Evolutionary conservation across 2,888 invertebrate species (phyloP).

Genomic region (Drosophila seclusa): DNA sequence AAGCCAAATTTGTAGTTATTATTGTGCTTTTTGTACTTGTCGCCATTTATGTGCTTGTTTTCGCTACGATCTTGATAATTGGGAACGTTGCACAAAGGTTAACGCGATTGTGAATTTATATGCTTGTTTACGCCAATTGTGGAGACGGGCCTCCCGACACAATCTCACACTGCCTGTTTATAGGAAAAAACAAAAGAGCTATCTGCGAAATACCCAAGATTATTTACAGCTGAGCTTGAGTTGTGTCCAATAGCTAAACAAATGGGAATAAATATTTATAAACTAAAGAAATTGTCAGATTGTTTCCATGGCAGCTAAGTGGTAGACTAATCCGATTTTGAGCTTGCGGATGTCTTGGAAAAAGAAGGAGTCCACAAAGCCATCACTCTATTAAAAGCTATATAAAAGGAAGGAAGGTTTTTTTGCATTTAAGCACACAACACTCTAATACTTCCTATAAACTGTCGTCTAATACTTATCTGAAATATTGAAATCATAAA

Average conservation of each 20-base stretch:
- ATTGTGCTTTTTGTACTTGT: conserved; percentile 22
- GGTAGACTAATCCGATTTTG: not conserved
- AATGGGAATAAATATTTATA: not conserved
- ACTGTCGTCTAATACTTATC: not conserved
- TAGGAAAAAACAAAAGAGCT: not conserved
- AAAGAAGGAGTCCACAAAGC: rapidly evolving
- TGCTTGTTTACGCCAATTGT: conserved; percentile 68
- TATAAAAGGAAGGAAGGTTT: not conserved
- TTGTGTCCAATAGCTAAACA: no score
- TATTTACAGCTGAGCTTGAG: not conserved
- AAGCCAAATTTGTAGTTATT: not conserved
- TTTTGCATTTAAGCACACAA: not conserved
- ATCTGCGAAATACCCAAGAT: not conserved
- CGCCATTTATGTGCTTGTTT: conserved; percentile 65
- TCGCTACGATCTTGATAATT: conserved; percentile 57
- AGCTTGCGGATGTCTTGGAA: not conserved
- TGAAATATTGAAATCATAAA: not conserved
- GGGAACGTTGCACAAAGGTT: conserved; percentile 55
- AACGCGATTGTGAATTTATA: conserved; percentile 69
- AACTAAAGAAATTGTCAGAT: not conserved
- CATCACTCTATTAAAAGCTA: not conserved
- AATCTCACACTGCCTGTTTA: conserved; percentile 3
- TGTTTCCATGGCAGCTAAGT: not conserved
- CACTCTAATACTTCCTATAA: not conserved
- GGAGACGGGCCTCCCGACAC: conserved; percentile 61